phyloP scores from a whole-genome alignment of 2,113 vertebrate genomes.

The Chitala chitala region DNA sequence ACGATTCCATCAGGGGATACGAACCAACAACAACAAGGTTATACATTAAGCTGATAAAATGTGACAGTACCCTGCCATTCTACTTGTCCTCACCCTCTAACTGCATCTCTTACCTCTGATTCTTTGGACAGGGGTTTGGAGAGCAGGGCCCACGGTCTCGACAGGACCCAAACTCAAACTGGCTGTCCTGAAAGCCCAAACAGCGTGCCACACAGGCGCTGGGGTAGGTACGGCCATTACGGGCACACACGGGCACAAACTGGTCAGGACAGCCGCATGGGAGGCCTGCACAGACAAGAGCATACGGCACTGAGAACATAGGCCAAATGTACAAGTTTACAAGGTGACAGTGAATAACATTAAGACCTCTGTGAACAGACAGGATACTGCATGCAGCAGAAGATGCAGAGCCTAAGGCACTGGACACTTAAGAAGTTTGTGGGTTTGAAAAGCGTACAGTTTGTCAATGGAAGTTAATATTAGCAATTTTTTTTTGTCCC shows the following conservation, averaged over 20 bases:
- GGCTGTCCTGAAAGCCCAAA: conserved; percentile 81
- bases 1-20: no score
- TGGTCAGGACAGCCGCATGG: conserved; percentile 88
- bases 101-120: conserved; percentile 73
- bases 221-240: conserved; percentile 89
- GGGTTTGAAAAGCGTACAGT: background rate
- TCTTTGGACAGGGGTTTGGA: conserved; percentile 75
- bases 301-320: no score
- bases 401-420: background rate
- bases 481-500: no score
- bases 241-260: conserved; percentile 90
- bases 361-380: no score
- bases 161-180: conserved; percentile 86
- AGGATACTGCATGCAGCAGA: no score
- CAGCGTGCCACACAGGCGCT: conserved; percentile 91
- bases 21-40: no score
- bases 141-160: conserved; percentile 77
- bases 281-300: conserved; percentile 61
- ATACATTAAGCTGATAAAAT: no score
- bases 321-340: no score
- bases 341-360: no score
- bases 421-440: background rate
- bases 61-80: background rate
- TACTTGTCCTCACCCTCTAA: background rate
- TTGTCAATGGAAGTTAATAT: background rate